Conservation (phyloP, 1,140 invertebrate genomes). For the Proales similis region DNA sequence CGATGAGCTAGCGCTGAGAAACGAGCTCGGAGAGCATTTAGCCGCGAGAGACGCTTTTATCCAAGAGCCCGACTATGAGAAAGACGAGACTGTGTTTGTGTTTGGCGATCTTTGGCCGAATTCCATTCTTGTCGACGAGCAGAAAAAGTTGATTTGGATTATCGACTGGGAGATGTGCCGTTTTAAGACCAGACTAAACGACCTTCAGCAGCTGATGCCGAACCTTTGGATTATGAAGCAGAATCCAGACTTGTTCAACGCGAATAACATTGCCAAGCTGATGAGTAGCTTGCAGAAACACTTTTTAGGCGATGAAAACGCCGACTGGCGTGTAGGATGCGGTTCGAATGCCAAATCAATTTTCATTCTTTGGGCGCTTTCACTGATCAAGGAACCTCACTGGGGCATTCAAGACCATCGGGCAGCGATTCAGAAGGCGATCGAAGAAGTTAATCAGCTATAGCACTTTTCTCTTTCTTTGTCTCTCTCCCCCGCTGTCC, state of each 20-base stretch:
- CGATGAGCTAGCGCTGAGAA: too few species aligned
- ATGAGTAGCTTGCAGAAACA: not conserved
- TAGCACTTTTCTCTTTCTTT: too few species aligned
- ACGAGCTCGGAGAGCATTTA: too few species aligned
- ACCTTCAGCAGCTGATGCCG: not conserved
- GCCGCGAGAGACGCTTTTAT: not conserved
- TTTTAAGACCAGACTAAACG: not conserved
- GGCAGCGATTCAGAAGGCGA: not conserved
- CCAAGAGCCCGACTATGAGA: not conserved
- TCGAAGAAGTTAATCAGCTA: not conserved
- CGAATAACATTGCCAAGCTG: not conserved
- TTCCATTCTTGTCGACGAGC: not conserved
- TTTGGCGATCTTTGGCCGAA: not conserved
- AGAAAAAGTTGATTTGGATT: not conserved
- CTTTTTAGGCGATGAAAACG: constrained; percentile 11
- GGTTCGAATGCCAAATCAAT: not conserved
- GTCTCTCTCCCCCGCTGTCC: too few species aligned
- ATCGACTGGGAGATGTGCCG: not conserved
- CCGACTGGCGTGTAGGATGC: not conserved
- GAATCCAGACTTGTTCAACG: not conserved
- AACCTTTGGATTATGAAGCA: constrained; percentile 15
- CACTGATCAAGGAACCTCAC: not conserved
- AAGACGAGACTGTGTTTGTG: not conserved
- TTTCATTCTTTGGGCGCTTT: constrained; percentile 10
- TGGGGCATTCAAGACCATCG: not conserved